Percentiles rank a stretch among this genome's conserved stretches.
These are phyloP conservation scores for Pterophyllum scalare DNA, from an alignment of 2,113 vertebrate species.

Conservation along the genomic window DNA sequence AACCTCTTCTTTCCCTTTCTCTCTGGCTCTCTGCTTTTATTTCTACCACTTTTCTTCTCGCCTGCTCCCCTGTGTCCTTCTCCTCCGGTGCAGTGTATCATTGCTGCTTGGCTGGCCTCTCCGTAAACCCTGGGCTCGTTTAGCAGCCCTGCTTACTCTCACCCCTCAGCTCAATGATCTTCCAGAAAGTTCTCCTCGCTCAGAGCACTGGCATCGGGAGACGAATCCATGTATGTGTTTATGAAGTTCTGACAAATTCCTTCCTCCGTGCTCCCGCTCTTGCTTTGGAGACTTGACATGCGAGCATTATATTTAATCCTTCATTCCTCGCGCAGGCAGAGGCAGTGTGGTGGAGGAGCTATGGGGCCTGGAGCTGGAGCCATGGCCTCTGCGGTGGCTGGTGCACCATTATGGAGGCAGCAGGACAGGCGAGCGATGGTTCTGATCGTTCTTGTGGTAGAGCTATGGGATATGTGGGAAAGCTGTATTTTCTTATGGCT, in stretches of 20 bases:
- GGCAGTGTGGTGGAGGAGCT: slow-evolving; percentile 56
- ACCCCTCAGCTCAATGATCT: slow-evolving; percentile 57
- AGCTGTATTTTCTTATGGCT: slow-evolving; percentile 59
- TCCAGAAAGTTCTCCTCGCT: slow-evolving; percentile 72
- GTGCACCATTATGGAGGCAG: slow-evolving; percentile 63
- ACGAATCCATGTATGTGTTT: slow-evolving; percentile 75
- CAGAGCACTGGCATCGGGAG: slow-evolving; percentile 65
- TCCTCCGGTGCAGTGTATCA: slow-evolving; percentile 78
- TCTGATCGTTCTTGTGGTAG: slow-evolving; percentile 56
- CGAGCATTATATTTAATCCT: slow-evolving; percentile 78
- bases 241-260: slow-evolving; percentile 81
- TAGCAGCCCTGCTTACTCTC: slow-evolving; percentile 73
- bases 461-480: slow-evolving; percentile 53
- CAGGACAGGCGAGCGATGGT: slow-evolving; percentile 37
- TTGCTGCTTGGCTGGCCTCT: slow-evolving; percentile 89
- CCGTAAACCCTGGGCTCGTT: slow-evolving; percentile 82
- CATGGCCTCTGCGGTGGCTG: slow-evolving; percentile 58
- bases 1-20: slow-evolving; percentile 14
- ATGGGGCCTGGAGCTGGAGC: slow-evolving; percentile 56
- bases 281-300: slow-evolving; percentile 68
- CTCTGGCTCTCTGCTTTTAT: slow-evolving; percentile 25
- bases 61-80: slow-evolving; percentile 39
- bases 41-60: slow-evolving; percentile 45
- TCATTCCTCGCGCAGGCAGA: slow-evolving; percentile 58
- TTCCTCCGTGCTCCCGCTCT: slow-evolving; percentile 73